These are phyloP conservation scores for Macquaria australasica DNA, from an alignment of 2,113 vertebrate species.

Conservation along the genomic window DNA sequence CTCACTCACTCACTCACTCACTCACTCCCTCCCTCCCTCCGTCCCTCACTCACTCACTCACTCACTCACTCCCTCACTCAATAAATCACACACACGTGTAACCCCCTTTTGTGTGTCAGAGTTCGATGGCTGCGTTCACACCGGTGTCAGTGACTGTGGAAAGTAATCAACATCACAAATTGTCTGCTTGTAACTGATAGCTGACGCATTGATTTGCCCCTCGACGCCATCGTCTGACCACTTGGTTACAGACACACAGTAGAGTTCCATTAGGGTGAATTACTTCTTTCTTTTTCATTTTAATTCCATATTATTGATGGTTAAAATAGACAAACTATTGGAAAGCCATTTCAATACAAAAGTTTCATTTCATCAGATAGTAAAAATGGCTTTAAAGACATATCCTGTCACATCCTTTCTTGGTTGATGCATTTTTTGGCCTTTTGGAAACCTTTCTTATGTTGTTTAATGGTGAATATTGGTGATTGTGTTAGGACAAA, in stretches of 20 bases:
- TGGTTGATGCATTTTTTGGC: neutral
- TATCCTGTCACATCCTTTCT: too few relatives aligned
- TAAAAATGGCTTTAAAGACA: neutral
- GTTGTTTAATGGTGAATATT: too few relatives aligned
- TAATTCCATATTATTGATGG: neutral
- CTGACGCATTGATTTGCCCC: conserved; percentile 11
- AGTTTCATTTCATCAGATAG: neutral
- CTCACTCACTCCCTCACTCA: neutral
- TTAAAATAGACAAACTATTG: neutral
- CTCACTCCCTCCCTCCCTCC: too few relatives aligned
- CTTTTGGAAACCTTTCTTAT: too few relatives aligned
- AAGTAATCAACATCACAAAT: conserved; percentile 36
- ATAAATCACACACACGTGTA: neutral
- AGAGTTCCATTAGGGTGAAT: neutral
- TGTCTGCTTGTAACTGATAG: conserved; percentile 35
- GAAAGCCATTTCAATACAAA: neutral
- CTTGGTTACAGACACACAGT: neutral
- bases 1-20: neutral
- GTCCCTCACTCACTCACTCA: neutral
- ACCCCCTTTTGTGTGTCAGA: conserved; percentile 12
- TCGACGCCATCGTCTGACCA: neutral
- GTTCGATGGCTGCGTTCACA: conserved; percentile 7
- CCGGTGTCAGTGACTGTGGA: neutral
- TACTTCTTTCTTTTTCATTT: neutral
- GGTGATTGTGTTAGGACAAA: too few relatives aligned